Evolutionary conservation across 2,113 vertebrate genomes (phyloP), one percentile per base, ranked within the genome.

Genomic region (Mobula hypostoma): DNA sequence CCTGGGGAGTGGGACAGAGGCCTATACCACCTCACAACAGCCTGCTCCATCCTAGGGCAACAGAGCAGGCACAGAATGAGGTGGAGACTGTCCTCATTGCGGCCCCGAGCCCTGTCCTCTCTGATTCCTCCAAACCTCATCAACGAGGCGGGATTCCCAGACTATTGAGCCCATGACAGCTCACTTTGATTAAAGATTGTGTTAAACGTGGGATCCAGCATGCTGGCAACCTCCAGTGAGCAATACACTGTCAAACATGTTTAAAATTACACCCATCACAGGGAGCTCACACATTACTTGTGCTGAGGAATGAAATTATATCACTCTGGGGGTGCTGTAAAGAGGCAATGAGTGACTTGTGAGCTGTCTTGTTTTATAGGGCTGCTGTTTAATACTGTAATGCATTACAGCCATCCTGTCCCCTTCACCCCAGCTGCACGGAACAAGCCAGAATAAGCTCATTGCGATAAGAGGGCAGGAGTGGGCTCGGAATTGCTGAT

Each of bases 271-370:
- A 85, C 82, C 58, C 82, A 85, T 85, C 82, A 85, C 27, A 15
- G 80, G 15, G 36, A 17, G 7, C 80, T 83, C 80, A 56, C 80
- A 85, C 21, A 85, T 29, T 61, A 61, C 82, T 11, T 7, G 21
- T 29, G 82, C 82, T 27, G 5, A 61, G 14, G 8, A 85, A 85
- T 85, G 48, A 85, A 85, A 85, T 85, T 85, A 85, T 85, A 61
- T 85, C 82, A 85, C 82, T 85, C 82, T 58, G 82, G 82, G 82
- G 82, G 82, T 85, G 82, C 82, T 24, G 56, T 85, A 85, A 85
- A 21, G 24, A 85, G 82, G 48, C 82, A 61, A 61, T 61, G 82
- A 85, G 24, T 85, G 56, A 85, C 56, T 85, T 27, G 48, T 12
- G 48, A 58, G 56, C 56, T 27, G 82, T 56, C 19, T 17, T 19